phyloP scores from a whole-genome alignment of 2,797 vertebrate genomes.

The Rhabdophis nuchalis region DNA sequence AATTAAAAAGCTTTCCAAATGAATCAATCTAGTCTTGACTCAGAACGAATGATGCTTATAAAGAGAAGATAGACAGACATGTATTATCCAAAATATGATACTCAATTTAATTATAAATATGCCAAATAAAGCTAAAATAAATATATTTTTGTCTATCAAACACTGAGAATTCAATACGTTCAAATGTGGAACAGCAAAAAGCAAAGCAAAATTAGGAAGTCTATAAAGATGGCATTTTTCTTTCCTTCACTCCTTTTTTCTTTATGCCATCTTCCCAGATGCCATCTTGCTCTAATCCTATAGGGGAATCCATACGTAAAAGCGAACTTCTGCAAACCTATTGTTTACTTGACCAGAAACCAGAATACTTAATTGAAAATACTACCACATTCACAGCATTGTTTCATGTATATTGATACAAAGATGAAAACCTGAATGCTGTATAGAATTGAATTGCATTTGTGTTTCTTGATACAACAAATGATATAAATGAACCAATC shows the following conservation, averaged over 20 bases:
- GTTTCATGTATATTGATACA: background rate
- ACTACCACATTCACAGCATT: background rate
- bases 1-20: slow-evolving; percentile 7
- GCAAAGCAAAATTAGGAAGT: background rate
- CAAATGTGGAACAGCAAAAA: background rate
- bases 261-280: background rate
- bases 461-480: background rate
- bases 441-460: background rate
- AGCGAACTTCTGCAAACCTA: background rate
- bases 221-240: background rate
- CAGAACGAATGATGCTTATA: background rate
- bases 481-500: background rate
- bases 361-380: background rate
- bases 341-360: background rate
- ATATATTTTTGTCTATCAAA: background rate
- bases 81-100: background rate
- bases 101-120: background rate
- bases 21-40: background rate
- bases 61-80: background rate
- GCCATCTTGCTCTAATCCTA: background rate
- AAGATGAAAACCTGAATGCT: background rate
- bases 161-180: background rate
- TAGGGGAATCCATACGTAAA: background rate
- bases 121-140: background rate
- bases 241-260: background rate